Percentiles rank a stretch among this genome's conserved stretches.
These are phyloP conservation scores for Reticulitermes lucifugus DNA, from an alignment of 2,888 invertebrate species.

Conservation along the genomic window DNA sequence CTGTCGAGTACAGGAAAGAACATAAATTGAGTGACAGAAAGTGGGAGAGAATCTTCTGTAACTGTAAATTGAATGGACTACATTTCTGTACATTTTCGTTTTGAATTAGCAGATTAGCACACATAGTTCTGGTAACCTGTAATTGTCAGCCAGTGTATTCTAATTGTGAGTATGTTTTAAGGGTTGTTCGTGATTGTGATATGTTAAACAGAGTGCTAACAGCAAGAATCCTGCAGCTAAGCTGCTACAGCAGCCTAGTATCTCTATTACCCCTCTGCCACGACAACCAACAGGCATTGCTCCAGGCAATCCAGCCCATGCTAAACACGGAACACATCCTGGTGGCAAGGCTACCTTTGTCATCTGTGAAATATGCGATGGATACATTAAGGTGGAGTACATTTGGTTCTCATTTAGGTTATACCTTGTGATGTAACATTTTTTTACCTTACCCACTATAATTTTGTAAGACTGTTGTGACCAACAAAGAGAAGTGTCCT, in stretches of 20 bases:
- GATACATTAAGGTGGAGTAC: constrained; percentile 82
- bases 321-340: constrained; percentile 56
- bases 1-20: too few relatives aligned
- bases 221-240: constrained; percentile 61
- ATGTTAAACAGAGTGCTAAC: constrained; percentile 50
- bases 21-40: too few relatives aligned
- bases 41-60: too few relatives aligned
- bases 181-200: background rate
- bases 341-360: constrained; percentile 85
- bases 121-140: constrained; percentile 53
- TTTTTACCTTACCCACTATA: too few relatives aligned
- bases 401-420: background rate
- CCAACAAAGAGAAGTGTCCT: too few relatives aligned
- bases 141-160: constrained; percentile 54
- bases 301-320: constrained; percentile 61
- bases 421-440: too few relatives aligned
- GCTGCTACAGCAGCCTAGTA: constrained; percentile 82
- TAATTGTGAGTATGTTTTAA: background rate
- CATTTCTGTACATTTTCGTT: too few relatives aligned
- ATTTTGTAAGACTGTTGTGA: too few relatives aligned
- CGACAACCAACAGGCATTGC: constrained; percentile 69
- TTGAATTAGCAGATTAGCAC: too few relatives aligned
- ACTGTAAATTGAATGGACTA: too few relatives aligned
- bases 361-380: constrained; percentile 97
- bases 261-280: constrained; percentile 90